These are phyloP conservation scores for Anarrhichthys ocellatus DNA, from an alignment of 2,113 vertebrate species.

Conservation along the genomic window DNA sequence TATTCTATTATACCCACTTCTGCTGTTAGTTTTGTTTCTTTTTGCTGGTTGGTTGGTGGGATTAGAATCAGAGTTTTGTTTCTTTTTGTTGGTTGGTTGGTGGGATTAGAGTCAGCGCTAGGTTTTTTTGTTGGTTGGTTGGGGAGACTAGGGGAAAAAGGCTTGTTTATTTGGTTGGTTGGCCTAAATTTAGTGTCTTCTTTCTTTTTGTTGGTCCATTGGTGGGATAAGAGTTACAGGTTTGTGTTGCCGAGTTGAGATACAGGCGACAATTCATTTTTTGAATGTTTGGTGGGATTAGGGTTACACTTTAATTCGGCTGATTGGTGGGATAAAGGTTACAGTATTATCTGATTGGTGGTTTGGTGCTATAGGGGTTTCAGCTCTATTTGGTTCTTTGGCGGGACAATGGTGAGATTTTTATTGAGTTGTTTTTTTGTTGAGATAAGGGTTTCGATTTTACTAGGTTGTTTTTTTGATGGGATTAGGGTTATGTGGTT, in stretches of 20 bases:
- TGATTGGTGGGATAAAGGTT: neutral
- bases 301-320: neutral
- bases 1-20: too few species aligned
- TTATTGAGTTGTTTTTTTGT: too few species aligned
- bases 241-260: neutral
- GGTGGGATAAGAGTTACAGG: neutral
- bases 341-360: neutral
- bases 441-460: neutral
- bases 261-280: too few species aligned
- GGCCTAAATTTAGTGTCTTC: neutral
- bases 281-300: neutral
- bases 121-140: neutral
- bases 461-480: neutral
- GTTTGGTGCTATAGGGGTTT: neutral
- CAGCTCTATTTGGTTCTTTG: too few species aligned
- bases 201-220: neutral
- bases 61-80: neutral
- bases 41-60: neutral
- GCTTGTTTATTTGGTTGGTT: neutral
- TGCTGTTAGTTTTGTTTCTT: neutral
- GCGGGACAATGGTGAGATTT: too few species aligned
- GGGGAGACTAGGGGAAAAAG: neutral
- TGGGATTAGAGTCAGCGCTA: neutral
- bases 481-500: neutral
- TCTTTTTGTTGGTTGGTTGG: neutral